These are phyloP conservation scores for Paradoxurus hermaphroditus DNA, from an alignment of 2,113 vertebrate genomes.

Conservation along the genomic window DNA sequence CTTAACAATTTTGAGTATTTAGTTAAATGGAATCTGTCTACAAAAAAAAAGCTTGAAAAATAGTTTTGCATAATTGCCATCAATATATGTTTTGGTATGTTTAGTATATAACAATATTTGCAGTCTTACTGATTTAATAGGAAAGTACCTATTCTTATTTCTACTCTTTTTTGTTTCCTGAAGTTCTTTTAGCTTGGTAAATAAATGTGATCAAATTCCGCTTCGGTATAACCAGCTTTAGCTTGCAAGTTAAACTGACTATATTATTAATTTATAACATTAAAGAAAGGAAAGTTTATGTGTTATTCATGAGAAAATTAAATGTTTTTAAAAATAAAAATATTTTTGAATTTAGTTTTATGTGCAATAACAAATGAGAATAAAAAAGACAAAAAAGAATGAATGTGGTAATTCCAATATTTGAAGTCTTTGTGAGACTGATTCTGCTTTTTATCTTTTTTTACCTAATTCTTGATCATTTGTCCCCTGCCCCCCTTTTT, in stretches of 20 bases:
- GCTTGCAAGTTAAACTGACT: constrained; percentile 1
- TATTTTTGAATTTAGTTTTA: neutral
- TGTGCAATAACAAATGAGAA: neutral
- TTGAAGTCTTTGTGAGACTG: neutral
- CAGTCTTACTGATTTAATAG: neutral
- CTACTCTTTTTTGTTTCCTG: neutral
- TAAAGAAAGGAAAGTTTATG: constrained; percentile 52
- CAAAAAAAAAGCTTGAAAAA: constrained; percentile 18
- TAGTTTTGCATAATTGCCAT: neutral
- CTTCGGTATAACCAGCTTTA: neutral
- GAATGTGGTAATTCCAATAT: neutral
- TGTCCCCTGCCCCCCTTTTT: neutral
- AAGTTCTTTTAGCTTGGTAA: neutral
- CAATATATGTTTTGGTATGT: neutral
- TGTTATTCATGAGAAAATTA: constrained; percentile 65
- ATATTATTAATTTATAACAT: constrained; percentile 53
- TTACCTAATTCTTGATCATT: neutral
- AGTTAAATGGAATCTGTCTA: neutral
- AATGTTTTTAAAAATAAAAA: constrained; percentile 70
- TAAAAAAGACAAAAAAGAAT: neutral
- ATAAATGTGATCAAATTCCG: neutral
- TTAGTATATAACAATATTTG: neutral
- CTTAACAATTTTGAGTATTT: neutral
- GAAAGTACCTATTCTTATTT: neutral
- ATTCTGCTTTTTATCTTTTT: neutral